A percentile compares a stretch with the other conserved stretches of the same genome.
These are phyloP conservation scores for Imbricaverruca yamaguchii DNA, from an alignment of 2,888 invertebrate species.

Conservation along the genomic window DNA sequence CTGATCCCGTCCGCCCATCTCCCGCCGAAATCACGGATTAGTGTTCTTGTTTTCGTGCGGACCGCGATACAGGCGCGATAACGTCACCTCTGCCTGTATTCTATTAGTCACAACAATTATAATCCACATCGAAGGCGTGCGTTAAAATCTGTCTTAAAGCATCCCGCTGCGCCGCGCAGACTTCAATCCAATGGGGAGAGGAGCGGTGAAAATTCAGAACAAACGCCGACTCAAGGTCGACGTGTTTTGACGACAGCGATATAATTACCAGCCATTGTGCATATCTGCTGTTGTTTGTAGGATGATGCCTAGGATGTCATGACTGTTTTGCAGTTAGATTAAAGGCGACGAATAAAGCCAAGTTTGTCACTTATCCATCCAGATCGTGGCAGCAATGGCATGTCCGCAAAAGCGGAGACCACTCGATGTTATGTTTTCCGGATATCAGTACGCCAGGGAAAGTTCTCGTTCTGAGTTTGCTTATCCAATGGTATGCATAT, in stretches of 20 bases:
- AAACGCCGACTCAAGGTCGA: not conserved
- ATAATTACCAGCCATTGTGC: not conserved
- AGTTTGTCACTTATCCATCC: too few relatives aligned
- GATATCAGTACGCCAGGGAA: too few relatives aligned
- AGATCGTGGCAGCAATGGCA: too few relatives aligned
- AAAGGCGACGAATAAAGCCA: too few relatives aligned
- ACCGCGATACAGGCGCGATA: not conserved
- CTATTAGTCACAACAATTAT: conserved; percentile 21
- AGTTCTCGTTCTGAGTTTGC: too few relatives aligned
- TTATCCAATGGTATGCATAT: too few relatives aligned
- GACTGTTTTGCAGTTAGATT: too few relatives aligned
- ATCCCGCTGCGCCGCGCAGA: not conserved
- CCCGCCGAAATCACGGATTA: conserved; percentile 14
- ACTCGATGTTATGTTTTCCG: too few relatives aligned
- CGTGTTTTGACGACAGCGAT: conserved; percentile 10
- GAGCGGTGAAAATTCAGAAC: not conserved
- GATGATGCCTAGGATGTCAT: too few relatives aligned
- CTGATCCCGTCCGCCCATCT: not conserved
- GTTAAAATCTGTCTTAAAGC: conserved; percentile 6
- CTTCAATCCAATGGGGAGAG: not conserved
- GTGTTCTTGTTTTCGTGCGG: conserved; percentile 16
- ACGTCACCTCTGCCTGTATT: conserved; percentile 3
- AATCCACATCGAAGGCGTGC: not conserved
- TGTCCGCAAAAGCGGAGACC: too few relatives aligned
- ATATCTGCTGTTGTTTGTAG: too few relatives aligned